Percentiles rank a stretch among this genome's conserved stretches.
Evolutionary conservation across 2,113 vertebrate species (phyloP).

Genomic region (Cebidichthys violaceus): DNA sequence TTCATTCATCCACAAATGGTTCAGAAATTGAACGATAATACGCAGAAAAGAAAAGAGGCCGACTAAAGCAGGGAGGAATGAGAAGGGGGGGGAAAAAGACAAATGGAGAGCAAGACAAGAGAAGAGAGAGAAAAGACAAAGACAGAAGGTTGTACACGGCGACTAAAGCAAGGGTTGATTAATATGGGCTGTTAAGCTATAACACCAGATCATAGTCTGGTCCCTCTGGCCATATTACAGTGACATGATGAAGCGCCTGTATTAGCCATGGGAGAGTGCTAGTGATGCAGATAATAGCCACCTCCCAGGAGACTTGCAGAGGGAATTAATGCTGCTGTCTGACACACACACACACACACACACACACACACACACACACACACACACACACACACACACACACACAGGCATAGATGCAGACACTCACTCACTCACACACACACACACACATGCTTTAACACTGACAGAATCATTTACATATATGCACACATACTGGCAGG

Average conservation of each 20-base stretch:
- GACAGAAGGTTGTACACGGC: conserved; percentile 66
- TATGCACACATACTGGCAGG: conserved; percentile 9
- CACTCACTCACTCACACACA: neutral
- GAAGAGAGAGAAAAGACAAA: conserved; percentile 67
- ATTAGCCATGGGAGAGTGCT: conserved; percentile 78
- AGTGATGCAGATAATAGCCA: conserved; percentile 83
- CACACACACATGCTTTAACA: conserved; percentile 23
- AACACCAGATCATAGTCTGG: conserved; percentile 80
- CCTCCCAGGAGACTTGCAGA: conserved; percentile 72
- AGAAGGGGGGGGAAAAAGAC: conserved; percentile 18
- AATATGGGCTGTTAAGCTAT: conserved; percentile 78
- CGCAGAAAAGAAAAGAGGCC: conserved; percentile 36
- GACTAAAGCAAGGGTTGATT: conserved; percentile 70
- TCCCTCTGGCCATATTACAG: conserved; percentile 78
- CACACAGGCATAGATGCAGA: neutral
- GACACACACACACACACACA: conserved; percentile 46
- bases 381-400: conserved; percentile 41
- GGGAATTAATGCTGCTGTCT: conserved; percentile 79
- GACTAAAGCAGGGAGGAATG: conserved; percentile 20
- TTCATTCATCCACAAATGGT: conserved; percentile 23
- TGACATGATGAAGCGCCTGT: conserved; percentile 78
- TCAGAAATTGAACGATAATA: conserved; percentile 27
- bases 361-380: conserved; percentile 24
- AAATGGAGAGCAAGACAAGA: conserved; percentile 54
- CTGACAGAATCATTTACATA: conserved; percentile 49